Conservation (phyloP, 1,140 invertebrate genomes). For the Drosophila carrolli region DNA sequence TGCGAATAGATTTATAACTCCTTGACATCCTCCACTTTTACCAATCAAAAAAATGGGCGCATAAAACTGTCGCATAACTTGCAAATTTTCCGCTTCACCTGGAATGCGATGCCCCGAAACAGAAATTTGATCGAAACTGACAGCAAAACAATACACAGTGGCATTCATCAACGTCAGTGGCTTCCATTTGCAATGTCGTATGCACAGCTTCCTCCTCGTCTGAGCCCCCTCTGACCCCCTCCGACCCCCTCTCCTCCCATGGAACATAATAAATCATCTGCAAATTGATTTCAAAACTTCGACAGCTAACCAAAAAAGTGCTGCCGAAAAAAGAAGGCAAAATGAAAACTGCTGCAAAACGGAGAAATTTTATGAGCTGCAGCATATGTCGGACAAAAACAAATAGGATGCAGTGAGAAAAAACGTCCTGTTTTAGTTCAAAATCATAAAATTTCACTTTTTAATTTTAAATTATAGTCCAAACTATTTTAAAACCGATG, state of each 20-base stretch:
- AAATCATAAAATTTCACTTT: background rate
- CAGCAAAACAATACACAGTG: slow-evolving; percentile 78
- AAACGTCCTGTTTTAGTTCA: background rate
- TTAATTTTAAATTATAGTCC: no score
- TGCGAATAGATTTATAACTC: slow-evolving; percentile 33
- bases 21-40: background rate
- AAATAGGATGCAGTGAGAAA: slow-evolving; percentile 17
- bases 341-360: slow-evolving; percentile 39
- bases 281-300: slow-evolving; percentile 82
- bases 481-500: no score
- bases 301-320: slow-evolving; percentile 55
- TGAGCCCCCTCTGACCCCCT: background rate
- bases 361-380: slow-evolving; percentile 56
- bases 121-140: slow-evolving; percentile 71
- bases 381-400: slow-evolving; percentile 39
- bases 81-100: slow-evolving; percentile 80
- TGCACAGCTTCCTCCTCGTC: slow-evolving; percentile 49
- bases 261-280: slow-evolving; percentile 81
- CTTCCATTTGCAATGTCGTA: slow-evolving; percentile 63
- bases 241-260: background rate
- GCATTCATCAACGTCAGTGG: slow-evolving; percentile 77
- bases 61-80: slow-evolving; percentile 75
- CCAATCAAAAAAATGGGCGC: slow-evolving; percentile 23
- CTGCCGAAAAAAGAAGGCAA: slow-evolving; percentile 32
- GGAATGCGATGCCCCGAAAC: slow-evolving; percentile 57